These are phyloP conservation scores for Marasmarcha lunaedactyla DNA, from an alignment of 2,888 invertebrate species.

Conservation along the genomic window DNA sequence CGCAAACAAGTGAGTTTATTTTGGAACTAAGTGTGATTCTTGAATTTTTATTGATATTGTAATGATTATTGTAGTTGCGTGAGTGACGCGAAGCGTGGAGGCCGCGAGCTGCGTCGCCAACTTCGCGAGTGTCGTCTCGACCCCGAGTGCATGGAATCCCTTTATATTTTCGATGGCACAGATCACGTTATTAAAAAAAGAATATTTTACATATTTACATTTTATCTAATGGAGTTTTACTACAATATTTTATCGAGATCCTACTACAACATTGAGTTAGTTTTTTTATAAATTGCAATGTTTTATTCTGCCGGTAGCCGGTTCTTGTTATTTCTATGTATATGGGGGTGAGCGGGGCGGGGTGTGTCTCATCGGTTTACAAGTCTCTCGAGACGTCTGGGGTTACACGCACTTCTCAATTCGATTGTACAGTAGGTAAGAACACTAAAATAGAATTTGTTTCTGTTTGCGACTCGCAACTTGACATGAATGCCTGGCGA, in stretches of 20 bases:
- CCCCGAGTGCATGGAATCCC: conserved; percentile 64
- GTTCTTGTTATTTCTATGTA: conserved; percentile 55
- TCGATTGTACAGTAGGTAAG: not conserved
- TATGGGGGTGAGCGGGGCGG: conserved; percentile 34
- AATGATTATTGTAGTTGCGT: conserved; percentile 69
- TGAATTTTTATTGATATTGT: conserved; percentile 73
- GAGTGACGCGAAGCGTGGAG: conserved; percentile 29
- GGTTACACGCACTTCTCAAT: conserved; percentile 22
- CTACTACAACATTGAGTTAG: conserved; percentile 71
- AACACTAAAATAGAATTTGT: too few relatives aligned
- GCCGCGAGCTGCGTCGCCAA: conserved; percentile 18
- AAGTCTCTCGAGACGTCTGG: conserved; percentile 30
- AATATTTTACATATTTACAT: conserved; percentile 64
- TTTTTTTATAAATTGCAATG: conserved; percentile 66
- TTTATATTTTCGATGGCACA: conserved; percentile 65
- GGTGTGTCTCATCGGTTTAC: conserved; percentile 28
- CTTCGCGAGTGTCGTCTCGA: conserved; percentile 34
- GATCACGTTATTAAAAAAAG: conserved; percentile 64
- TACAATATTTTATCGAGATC: conserved; percentile 67
- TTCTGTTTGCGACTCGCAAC: too few relatives aligned
- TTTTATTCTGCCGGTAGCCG: conserved; percentile 67
- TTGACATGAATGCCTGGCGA: too few relatives aligned
- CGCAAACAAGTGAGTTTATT: conserved; percentile 82
- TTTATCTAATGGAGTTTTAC: conserved; percentile 67
- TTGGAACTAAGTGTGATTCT: conserved; percentile 82